These are phyloP conservation scores for Stenotaenia linearis DNA, from an alignment of 2,888 invertebrate species.

Conservation along the genomic window DNA sequence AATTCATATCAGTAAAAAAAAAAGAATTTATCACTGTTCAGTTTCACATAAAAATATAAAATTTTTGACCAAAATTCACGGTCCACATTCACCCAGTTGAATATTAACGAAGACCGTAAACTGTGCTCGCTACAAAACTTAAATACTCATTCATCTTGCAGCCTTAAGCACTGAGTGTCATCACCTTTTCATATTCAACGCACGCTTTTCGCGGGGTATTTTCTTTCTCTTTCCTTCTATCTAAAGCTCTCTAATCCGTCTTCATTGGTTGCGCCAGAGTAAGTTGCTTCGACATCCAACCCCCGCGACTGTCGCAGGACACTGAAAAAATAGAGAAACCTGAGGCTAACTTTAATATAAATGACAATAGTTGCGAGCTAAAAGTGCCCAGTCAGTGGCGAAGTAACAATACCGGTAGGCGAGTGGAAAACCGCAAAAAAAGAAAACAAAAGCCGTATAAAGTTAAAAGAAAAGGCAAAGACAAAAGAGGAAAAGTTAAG, in stretches of 20 bases:
- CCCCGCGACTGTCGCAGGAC: background rate
- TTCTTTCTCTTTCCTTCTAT: background rate
- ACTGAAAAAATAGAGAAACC: background rate
- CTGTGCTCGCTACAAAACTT: background rate
- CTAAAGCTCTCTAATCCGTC: slow-evolving; percentile 21
- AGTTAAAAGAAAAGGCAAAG: background rate
- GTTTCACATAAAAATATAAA: no score
- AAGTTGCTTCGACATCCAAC: background rate
- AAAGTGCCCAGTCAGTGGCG: background rate
- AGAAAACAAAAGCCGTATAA: background rate
- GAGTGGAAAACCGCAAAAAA: background rate
- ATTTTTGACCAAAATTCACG: background rate
- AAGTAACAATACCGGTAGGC: background rate
- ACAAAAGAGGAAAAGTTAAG: background rate
- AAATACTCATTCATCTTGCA: slow-evolving; percentile 16
- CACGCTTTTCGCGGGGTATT: slow-evolving; percentile 18
- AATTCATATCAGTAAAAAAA: background rate
- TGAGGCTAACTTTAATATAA: no score
- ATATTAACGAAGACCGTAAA: background rate
- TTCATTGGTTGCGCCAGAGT: slow-evolving; percentile 16
- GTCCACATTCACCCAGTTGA: background rate
- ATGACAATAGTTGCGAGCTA: background rate
- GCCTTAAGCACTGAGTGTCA: slow-evolving; percentile 13
- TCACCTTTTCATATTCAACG: slow-evolving; percentile 17
- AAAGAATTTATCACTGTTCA: no score